A percentile compares a stretch with the other conserved stretches of the same genome.
phyloP scores from a whole-genome alignment of 1,140 invertebrate species.

The Drosophila melanogaster region Release_6_plus_ISO1_MT NT_033777.3:22262001-22262500 shows the following conservation, averaged over 20 bases:
- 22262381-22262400: constrained; percentile 44
- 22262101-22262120: constrained; percentile 35
- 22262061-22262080: constrained; percentile 68
- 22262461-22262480: too few relatives aligned
- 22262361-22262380: constrained; percentile 70
- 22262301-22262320: neutral
- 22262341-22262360: constrained; percentile 60
- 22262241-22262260: constrained; percentile 73
- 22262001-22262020: constrained; percentile 70
- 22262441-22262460: too few relatives aligned
- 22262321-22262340: constrained; percentile 7
- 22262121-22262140: constrained; percentile 57
- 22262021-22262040: constrained; percentile 56
- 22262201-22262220: constrained; percentile 26
- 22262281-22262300: constrained; percentile 49
- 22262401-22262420: constrained; percentile 64
- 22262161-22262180: neutral
- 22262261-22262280: constrained; percentile 70
- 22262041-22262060: constrained; percentile 42
- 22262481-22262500: neutral
- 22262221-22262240: constrained; percentile 51
- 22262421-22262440: constrained; percentile 12
- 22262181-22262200: neutral
- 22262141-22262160: constrained; percentile 34
- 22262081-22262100: constrained; percentile 23